phyloP scores from a whole-genome alignment of 2,797 vertebrate genomes.

The Uromys caudimaculatus region DNA sequence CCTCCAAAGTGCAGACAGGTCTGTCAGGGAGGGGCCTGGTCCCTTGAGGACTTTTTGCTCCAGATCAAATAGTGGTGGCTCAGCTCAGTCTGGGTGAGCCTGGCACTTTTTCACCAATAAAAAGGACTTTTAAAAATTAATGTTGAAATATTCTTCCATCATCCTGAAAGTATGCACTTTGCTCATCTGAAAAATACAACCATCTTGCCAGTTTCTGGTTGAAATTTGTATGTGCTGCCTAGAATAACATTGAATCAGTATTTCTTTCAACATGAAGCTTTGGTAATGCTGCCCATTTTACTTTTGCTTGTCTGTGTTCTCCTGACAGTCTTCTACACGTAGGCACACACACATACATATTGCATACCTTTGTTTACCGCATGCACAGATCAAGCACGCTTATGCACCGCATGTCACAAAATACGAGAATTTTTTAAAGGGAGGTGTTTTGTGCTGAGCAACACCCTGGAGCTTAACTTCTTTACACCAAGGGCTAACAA shows the following conservation, averaged over 20 bases:
- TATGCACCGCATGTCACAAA: neutral
- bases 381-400: neutral
- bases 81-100: conserved; percentile 34
- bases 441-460: neutral
- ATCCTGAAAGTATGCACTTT: conserved; percentile 77
- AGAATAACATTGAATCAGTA: conserved; percentile 72
- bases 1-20: neutral
- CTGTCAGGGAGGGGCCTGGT: neutral
- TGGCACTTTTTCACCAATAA: conserved; percentile 56
- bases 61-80: conserved; percentile 9
- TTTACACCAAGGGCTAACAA: neutral
- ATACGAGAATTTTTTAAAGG: neutral
- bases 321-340: neutral
- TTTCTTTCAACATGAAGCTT: conserved; percentile 25
- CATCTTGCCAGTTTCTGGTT: conserved; percentile 65
- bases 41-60: neutral
- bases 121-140: conserved; percentile 71
- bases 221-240: conserved; percentile 60
- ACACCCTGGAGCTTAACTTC: neutral
- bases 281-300: neutral
- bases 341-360: neutral
- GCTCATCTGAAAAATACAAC: conserved; percentile 79
- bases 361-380: rapidly evolving
- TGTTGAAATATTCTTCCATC: conserved; percentile 77
- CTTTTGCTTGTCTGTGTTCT: neutral